Base-by-base conservation (phyloP, 2,888 invertebrate genomes). In the Agonopterix heracliana region DNA sequence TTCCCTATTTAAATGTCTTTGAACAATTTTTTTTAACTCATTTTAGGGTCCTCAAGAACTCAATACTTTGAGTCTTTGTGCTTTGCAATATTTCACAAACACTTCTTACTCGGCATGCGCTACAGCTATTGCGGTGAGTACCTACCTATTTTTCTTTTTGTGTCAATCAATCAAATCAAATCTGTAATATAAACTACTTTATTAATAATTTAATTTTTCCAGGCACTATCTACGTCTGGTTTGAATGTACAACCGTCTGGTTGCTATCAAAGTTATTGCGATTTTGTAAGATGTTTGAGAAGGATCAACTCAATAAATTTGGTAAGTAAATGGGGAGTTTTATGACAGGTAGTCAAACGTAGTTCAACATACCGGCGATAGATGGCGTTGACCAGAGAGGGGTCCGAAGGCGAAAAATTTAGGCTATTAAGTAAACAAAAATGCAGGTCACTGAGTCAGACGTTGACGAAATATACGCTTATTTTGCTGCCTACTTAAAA, bases 221-320 rank as follows among this genome's bases (percentile, higher is more conserved):
- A 87, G 88, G 74, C 80, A 7, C 63, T 88, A 48, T 76, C 88
- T 26, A 77, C 82, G 7, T 88, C 88, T 11, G 82, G 85, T n/a
- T 66, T 81, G 43, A 86, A 86, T 60, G 86, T 85, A 9, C 82
- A 85, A 63, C 76, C 88, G 8, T 76, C 81, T 14, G 89, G 89
- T 41, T 91, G 91, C 59, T 90, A 87, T 41, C 85, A 89, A 66
- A 91, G 91, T 5, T 91, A 91, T 60, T 91, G 91, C 66, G 90
- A 90, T 61, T 91, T 91, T 69, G 91, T 91, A 3, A 83, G 90
- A 35, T 92, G 91, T 59, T 72, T 92, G 43, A 75, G 91, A 59
- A 80, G 90, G 61, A 75, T 86, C 0, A 91, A 91, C 66, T 87
- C 91, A 1, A 75, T 88, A 43, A 89, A 87, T 68, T 77, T 91